These are phyloP conservation scores for Alviniconcha marisindica DNA, from an alignment of 1,140 invertebrate species.

Conservation along the genomic window DNA sequence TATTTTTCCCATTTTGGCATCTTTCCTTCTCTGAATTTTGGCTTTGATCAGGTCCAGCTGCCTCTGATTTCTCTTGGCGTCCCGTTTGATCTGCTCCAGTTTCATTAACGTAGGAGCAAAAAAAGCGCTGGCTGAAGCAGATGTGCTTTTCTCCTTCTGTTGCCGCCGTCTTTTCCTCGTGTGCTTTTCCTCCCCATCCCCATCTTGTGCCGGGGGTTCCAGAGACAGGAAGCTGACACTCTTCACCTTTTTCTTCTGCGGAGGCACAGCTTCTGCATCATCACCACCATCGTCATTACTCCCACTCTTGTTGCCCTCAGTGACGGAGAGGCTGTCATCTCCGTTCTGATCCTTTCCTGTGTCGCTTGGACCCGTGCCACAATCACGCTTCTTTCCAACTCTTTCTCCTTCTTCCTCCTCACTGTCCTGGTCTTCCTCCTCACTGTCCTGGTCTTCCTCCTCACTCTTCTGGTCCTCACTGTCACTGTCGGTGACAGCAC, in stretches of 20 bases:
- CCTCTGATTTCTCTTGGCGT: conserved; percentile 41
- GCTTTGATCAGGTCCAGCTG: conserved; percentile 16
- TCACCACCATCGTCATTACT: conserved; percentile 20
- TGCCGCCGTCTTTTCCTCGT: no score
- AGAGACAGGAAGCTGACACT: conserved; percentile 17
- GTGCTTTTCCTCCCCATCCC: conserved; percentile 33
- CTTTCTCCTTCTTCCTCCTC: conserved; percentile 32
- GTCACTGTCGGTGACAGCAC: conserved; percentile 49
- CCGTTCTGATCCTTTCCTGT: no score
- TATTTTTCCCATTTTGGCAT: background rate
- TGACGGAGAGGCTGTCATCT: background rate
- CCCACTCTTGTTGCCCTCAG: background rate
- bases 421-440: conserved; percentile 33
- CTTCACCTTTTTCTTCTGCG: conserved; percentile 16
- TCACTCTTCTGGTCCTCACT: conserved; percentile 51
- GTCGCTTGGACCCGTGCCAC: no score
- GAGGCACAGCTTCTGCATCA: background rate
- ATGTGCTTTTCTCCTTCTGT: conserved; percentile 25
- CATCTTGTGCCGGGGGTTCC: conserved; percentile 17
- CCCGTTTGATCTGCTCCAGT: conserved; percentile 41
- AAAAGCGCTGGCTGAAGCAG: conserved; percentile 28
- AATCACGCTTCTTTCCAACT: background rate
- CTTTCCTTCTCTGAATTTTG: conserved; percentile 10
- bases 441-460: conserved; percentile 44
- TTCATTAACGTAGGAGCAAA: conserved; percentile 34